These are phyloP conservation scores for Thera britannica DNA, from an alignment of 2,888 invertebrate genomes.

Conservation along the genomic window DNA sequence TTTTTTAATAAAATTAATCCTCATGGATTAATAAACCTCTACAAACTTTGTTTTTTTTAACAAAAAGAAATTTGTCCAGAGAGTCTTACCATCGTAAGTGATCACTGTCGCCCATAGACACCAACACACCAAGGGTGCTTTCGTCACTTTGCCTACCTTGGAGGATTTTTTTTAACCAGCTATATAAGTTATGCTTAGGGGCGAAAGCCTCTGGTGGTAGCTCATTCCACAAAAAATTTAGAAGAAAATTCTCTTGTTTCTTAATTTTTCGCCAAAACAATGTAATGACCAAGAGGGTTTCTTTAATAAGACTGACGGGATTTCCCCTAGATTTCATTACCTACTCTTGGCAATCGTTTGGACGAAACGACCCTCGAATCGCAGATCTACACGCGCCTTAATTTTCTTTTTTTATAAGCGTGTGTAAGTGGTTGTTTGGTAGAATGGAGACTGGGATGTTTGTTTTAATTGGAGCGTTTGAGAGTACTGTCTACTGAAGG, in stretches of 20 bases:
- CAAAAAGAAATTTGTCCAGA: no score
- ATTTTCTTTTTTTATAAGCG: conserved; percentile 59
- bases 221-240: no score
- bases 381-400: conserved; percentile 63
- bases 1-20: no score
- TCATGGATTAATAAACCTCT: no score
- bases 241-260: conserved; percentile 30
- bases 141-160: no score
- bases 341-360: conserved; percentile 65
- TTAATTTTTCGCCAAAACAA: conserved; percentile 70
- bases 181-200: no score
- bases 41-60: no score
- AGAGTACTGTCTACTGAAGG: not conserved
- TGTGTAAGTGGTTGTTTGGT: conserved; percentile 41
- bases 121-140: no score
- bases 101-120: no score
- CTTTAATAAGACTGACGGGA: conserved; percentile 69
- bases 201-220: no score
- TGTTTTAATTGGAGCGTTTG: conserved; percentile 11
- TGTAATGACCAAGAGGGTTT: conserved; percentile 60
- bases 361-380: conserved; percentile 66
- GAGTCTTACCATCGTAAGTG: no score
- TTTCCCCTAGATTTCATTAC: conserved; percentile 68
- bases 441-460: conserved; percentile 23
- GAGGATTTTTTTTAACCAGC: no score